These are phyloP conservation scores for Hybognathus amarus DNA, from an alignment of 2,797 vertebrate genomes.

Conservation along the genomic window DNA sequence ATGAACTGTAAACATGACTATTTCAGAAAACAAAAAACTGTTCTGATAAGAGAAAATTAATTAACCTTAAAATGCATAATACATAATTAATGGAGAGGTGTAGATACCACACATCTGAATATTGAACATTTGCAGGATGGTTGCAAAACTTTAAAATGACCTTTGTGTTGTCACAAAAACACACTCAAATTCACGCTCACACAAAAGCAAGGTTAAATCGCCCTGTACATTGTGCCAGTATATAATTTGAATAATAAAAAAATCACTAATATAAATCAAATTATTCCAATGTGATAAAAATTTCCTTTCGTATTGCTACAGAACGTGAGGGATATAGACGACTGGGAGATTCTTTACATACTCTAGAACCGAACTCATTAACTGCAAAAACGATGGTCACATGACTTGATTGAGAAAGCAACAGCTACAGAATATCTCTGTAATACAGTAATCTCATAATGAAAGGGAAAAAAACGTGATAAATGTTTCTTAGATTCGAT, in stretches of 20 bases:
- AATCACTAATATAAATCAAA: neutral
- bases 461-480: conserved; percentile 7
- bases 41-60: conserved; percentile 1
- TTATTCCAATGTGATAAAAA: neutral
- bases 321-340: neutral
- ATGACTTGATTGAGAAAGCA: conserved; percentile 15
- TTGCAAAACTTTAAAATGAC: neutral
- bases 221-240: neutral
- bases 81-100: conserved; percentile 49
- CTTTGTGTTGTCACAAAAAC: neutral
- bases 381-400: neutral
- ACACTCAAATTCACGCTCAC: too few species aligned
- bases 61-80: neutral
- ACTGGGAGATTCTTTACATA: neutral
- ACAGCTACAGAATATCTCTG: conserved; percentile 37
- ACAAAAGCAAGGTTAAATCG: neutral
- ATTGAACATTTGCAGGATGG: conserved; percentile 51
- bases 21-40: neutral
- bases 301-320: neutral
- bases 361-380: neutral
- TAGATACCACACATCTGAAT: conserved; percentile 79
- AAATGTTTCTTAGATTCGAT: neutral
- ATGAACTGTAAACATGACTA: neutral
- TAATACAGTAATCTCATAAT: conserved; percentile 1
- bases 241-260: neutral